Evolutionary conservation across 1,140 invertebrate genomes (phyloP).

Genomic region (Solenopsis invicta): DNA sequence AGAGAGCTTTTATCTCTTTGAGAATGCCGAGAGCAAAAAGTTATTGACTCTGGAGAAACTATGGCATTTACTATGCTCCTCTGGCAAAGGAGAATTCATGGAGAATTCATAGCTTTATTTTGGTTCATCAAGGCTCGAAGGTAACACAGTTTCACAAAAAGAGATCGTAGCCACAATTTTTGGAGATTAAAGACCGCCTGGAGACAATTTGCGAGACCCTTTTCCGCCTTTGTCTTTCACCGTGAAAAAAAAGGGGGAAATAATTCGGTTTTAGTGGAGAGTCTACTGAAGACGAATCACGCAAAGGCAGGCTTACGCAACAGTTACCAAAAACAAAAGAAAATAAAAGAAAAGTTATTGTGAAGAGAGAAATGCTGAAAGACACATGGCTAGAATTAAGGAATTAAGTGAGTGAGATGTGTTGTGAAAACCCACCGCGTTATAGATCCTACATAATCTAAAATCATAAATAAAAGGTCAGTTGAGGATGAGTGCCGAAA

Average conservation of each 20-base stretch:
- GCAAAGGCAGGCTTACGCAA: background rate
- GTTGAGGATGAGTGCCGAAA: background rate
- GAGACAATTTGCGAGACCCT: background rate
- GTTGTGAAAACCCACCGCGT: background rate
- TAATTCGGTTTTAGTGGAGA: background rate
- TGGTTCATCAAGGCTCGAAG: no score
- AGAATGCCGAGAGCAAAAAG: background rate
- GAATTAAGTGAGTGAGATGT: background rate
- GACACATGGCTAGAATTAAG: background rate
- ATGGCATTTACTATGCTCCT: background rate
- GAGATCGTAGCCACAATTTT: background rate
- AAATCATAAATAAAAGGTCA: constrained; percentile 10
- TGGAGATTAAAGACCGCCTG: background rate
- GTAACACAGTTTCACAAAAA: background rate
- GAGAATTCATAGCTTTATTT: background rate
- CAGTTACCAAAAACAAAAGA: background rate
- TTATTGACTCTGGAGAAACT: constrained; percentile 5
- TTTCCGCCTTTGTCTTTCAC: background rate
- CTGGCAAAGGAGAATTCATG: background rate
- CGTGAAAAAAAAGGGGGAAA: background rate
- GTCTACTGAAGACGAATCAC: background rate
- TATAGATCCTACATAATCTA: background rate
- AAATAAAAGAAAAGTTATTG: background rate
- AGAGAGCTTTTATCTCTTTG: background rate
- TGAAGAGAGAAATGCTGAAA: background rate